These are phyloP conservation scores for Sinella curviseta DNA, from an alignment of 1,140 invertebrate species.

Conservation along the genomic window DNA sequence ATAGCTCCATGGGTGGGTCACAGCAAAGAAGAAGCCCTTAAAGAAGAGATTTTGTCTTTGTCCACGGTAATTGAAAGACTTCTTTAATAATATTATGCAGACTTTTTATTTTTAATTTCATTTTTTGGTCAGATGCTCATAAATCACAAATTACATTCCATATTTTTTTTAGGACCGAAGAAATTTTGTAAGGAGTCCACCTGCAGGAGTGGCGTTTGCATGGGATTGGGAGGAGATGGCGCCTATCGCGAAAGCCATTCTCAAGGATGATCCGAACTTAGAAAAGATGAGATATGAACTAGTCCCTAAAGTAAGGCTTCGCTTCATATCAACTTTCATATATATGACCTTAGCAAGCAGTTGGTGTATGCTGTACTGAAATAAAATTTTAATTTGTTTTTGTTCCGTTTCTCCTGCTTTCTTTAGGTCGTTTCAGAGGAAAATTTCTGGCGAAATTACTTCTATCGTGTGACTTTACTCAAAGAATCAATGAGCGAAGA, in stretches of 20 bases:
- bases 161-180: slow-evolving; percentile 75
- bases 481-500: slow-evolving; percentile 77
- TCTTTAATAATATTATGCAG: slow-evolving; percentile 27
- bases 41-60: slow-evolving; percentile 89
- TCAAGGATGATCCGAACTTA: slow-evolving; percentile 91
- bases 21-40: slow-evolving; percentile 77
- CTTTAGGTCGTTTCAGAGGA: slow-evolving; percentile 91
- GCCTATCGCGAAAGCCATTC: slow-evolving; percentile 87
- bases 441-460: slow-evolving; percentile 99
- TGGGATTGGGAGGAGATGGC: slow-evolving; percentile 87
- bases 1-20: slow-evolving; percentile 87
- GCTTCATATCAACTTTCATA: slow-evolving; percentile 10
- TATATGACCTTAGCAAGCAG: neutral
- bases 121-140: no score
- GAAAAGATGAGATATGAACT: slow-evolving; percentile 98
- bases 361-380: no score
- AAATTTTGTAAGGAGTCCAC: slow-evolving; percentile 95
- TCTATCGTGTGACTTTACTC: slow-evolving; percentile 96
- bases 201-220: slow-evolving; percentile 89
- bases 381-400: slow-evolving; percentile 25
- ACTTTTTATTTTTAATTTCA: neutral
- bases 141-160: no score
- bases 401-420: no score
- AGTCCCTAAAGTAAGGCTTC: slow-evolving; percentile 86
- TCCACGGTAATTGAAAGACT: slow-evolving; percentile 67